Evolutionary conservation across 2,888 invertebrate species (phyloP).

Genomic region (Gandaritis pyraliata): DNA sequence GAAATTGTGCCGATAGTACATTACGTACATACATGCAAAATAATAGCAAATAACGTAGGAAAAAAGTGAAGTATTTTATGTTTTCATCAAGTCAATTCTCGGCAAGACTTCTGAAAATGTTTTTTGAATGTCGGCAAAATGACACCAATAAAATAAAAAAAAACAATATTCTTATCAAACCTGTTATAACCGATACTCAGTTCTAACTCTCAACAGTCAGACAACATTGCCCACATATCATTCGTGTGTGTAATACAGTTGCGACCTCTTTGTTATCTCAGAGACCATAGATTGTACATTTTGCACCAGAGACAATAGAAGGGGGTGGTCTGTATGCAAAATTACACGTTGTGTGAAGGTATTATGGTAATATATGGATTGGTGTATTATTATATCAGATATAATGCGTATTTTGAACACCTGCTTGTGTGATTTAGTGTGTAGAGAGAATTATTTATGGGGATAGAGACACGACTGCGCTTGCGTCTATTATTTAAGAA

Average conservation of each 20-base stretch:
- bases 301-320: slow-evolving; percentile 56
- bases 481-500: slow-evolving; percentile 14
- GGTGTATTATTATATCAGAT: slow-evolving; percentile 38
- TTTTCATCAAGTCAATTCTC: too few species aligned
- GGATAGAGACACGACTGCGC: slow-evolving; percentile 20
- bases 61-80: too few species aligned
- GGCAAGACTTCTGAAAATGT: too few species aligned
- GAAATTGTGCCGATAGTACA: too few species aligned
- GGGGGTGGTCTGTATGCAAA: slow-evolving; percentile 58
- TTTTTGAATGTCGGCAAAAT: too few species aligned
- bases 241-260: slow-evolving; percentile 51
- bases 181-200: slow-evolving; percentile 24
- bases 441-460: slow-evolving; percentile 35
- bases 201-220: slow-evolving; percentile 24
- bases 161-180: background rate
- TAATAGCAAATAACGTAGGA: too few species aligned
- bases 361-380: slow-evolving; percentile 51
- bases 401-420: slow-evolving; percentile 44
- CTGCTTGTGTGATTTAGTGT: slow-evolving; percentile 39
- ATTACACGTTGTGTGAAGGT: slow-evolving; percentile 44
- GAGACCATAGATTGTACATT: slow-evolving; percentile 49
- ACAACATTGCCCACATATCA: slow-evolving; percentile 42
- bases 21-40: too few species aligned
- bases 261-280: slow-evolving; percentile 49
- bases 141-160: too few species aligned